Conservation (phyloP, 2,113 vertebrate genomes). For the Nothocercus nigrocapillus region DNA sequence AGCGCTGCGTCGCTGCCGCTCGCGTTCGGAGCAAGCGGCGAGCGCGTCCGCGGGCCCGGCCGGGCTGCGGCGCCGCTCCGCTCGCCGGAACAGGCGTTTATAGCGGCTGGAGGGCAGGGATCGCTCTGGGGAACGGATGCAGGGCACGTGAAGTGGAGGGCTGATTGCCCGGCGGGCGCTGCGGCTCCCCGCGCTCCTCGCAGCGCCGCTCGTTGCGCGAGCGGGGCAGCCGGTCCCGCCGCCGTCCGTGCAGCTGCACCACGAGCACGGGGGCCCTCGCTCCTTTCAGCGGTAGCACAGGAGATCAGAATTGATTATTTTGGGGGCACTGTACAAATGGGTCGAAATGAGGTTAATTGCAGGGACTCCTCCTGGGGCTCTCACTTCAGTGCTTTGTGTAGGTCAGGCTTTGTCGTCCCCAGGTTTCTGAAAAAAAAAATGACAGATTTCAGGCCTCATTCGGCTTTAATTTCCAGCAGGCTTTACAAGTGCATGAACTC, state of each 20-base stretch:
- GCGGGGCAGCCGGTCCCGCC: no score
- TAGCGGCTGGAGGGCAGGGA: neutral
- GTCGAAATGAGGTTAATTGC: neutral
- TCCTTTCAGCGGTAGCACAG: accelerated
- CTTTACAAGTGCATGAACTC: neutral
- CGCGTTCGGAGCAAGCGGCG: neutral
- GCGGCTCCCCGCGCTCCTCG: no score
- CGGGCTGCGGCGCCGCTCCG: accelerated
- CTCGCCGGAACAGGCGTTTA: neutral
- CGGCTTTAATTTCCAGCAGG: neutral
- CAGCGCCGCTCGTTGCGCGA: no score
- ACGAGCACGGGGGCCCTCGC: neutral
- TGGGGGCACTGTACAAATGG: neutral
- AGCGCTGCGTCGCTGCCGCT: neutral
- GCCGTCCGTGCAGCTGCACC: neutral
- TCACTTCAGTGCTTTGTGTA: neutral
- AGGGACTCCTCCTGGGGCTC: neutral
- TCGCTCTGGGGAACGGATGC: neutral
- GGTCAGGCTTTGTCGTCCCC: neutral
- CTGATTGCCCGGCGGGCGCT: neutral
- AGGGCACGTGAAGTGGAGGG: neutral
- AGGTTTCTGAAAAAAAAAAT: neutral
- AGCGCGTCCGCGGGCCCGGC: neutral
- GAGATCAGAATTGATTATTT: neutral
- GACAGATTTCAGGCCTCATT: neutral